These are phyloP conservation scores for Ditylenchus weischeri DNA, from an alignment of 2,888 invertebrate genomes.

Conservation along the genomic window DNA sequence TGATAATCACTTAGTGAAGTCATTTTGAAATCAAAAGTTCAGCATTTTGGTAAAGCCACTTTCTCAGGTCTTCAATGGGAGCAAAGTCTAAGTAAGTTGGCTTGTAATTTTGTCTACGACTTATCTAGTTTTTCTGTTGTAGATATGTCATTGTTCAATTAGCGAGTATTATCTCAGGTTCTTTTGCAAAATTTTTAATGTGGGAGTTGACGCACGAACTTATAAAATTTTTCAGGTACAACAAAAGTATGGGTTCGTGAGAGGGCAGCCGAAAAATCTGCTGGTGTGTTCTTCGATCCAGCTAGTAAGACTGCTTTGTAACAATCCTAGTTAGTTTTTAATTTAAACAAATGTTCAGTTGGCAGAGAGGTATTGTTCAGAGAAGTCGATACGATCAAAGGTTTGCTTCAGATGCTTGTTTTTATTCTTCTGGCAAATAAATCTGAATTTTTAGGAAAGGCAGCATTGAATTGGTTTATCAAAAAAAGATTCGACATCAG, in stretches of 20 bases:
- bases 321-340: slow-evolving; percentile 1
- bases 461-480: too few relatives aligned
- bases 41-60: neutral
- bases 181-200: too few relatives aligned
- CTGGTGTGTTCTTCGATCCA: slow-evolving; percentile 55
- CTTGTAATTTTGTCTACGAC: neutral
- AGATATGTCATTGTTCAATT: slow-evolving; percentile 56
- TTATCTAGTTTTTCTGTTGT: slow-evolving; percentile 14
- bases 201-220: too few relatives aligned
- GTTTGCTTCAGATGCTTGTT: neutral
- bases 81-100: slow-evolving; percentile 54
- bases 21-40: too few relatives aligned
- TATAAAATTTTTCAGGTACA: slow-evolving; percentile 32
- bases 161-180: slow-evolving; percentile 47
- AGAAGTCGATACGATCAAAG: slow-evolving; percentile 67
- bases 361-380: slow-evolving; percentile 69
- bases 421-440: too few relatives aligned
- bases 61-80: slow-evolving; percentile 40
- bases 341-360: slow-evolving; percentile 66
- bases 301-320: slow-evolving; percentile 42
- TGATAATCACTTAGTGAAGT: too few relatives aligned
- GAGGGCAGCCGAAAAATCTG: slow-evolving; percentile 50
- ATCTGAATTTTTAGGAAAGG: too few relatives aligned
- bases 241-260: slow-evolving; percentile 53
- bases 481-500: too few relatives aligned